Evolutionary conservation across 2,797 vertebrate species (phyloP).

Genomic region (Coreius guichenoti): DNA sequence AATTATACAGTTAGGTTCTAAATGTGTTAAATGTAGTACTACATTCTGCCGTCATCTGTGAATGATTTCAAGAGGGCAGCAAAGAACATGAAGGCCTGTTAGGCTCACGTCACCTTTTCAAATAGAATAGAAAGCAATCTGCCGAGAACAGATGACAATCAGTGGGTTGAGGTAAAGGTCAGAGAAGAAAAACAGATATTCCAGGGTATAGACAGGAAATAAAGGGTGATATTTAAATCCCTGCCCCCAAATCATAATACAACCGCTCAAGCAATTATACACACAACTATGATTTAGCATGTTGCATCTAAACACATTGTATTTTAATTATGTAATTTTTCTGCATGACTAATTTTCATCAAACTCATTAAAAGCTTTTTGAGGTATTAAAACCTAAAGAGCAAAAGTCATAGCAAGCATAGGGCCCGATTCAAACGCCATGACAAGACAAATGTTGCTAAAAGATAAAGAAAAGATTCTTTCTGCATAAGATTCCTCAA

Average conservation of each 20-base stretch:
- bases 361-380: background rate
- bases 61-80: constrained; percentile 1
- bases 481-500: background rate
- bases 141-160: background rate
- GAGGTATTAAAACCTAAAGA: background rate
- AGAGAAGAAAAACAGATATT: constrained; percentile 5
- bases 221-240: background rate
- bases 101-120: constrained; percentile 5
- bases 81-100: background rate
- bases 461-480: background rate
- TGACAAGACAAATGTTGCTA: background rate
- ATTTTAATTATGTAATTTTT: background rate
- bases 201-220: background rate
- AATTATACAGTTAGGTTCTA: background rate
- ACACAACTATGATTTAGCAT: background rate
- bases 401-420: background rate
- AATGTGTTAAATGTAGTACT: background rate
- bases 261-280: background rate
- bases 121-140: constrained; percentile 13
- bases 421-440: background rate
- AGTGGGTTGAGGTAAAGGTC: constrained; percentile 16
- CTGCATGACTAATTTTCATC: background rate
- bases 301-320: background rate
- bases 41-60: background rate
- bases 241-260: background rate